Evolutionary conservation across 23 tunicate genomes (phyloP).

Genomic region (Diplosoma virens): DNA sequence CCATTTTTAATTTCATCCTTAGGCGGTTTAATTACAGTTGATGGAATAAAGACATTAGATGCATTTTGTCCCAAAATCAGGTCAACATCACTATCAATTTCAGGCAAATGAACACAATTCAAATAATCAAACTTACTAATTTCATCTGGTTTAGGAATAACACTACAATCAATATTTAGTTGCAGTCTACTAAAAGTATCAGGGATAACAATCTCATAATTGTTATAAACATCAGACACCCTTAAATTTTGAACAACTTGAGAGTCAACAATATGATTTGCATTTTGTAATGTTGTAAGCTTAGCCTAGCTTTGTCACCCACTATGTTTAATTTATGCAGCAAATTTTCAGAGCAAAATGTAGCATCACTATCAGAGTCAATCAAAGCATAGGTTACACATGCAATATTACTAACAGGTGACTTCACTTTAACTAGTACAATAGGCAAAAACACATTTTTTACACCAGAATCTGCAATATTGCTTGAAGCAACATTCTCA

Average conservation of each 20-base stretch:
- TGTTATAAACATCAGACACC: not conserved
- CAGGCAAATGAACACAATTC: not conserved
- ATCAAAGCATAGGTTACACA: not conserved
- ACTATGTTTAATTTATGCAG: not conserved
- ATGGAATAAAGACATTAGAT: not conserved
- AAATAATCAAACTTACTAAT: not conserved
- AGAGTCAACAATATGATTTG: not conserved
- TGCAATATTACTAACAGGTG: not conserved
- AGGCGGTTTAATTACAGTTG: not conserved
- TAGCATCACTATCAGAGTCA: not conserved
- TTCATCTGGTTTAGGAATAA: not conserved
- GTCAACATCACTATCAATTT: not conserved
- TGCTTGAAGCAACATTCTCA: no score
- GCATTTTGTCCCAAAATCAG: not conserved
- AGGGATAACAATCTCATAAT: not conserved
- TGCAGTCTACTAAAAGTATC: not conserved
- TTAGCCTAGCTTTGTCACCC: not conserved
- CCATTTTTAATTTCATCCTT: no score
- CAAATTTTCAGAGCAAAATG: not conserved
- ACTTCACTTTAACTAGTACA: not conserved
- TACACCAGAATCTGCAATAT: not conserved
- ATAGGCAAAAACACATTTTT: not conserved
- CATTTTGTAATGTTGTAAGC: not conserved
- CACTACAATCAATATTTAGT: not conserved
- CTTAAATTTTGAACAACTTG: not conserved